phyloP scores from a whole-genome alignment of 1,140 invertebrate genomes.

The Palaemon carinicauda region DNA sequence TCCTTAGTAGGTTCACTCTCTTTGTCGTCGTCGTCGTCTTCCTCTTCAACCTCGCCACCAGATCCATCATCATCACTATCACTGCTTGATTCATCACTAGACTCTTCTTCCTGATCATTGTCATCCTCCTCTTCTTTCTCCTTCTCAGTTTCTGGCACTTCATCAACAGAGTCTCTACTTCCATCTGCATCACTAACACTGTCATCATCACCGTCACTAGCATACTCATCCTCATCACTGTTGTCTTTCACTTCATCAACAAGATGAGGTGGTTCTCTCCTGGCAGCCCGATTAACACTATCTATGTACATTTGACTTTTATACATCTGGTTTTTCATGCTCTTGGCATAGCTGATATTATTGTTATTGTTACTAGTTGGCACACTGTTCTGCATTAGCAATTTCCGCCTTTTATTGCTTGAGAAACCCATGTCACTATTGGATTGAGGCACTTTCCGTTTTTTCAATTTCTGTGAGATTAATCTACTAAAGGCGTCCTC shows the following conservation, averaged over 20 bases:
- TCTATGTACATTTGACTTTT: too few species aligned
- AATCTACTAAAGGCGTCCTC: neutral
- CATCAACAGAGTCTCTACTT: neutral
- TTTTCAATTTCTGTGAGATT: constrained; percentile 11
- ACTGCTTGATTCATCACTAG: constrained; percentile 12
- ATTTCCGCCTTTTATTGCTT: constrained; percentile 4
- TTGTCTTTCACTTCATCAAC: neutral
- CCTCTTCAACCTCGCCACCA: neutral
- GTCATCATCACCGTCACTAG: neutral
- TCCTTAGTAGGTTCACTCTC: neutral
- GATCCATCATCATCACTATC: constrained; percentile 22
- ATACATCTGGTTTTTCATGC: neutral
- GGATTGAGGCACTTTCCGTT: neutral
- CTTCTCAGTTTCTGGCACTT: neutral
- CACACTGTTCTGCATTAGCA: neutral
- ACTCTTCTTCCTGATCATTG: neutral
- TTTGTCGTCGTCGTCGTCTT: neutral
- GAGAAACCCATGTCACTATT: neutral
- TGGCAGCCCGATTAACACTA: too few species aligned
- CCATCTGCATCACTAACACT: constrained; percentile 6
- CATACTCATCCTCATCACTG: neutral
- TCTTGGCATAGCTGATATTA: constrained; percentile 2
- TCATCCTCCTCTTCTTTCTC: constrained; percentile 19
- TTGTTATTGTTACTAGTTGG: constrained; percentile 37
- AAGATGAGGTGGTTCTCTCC: neutral